Conservation (phyloP, 2,113 vertebrate genomes). For the Podocnemis expansa region DNA sequence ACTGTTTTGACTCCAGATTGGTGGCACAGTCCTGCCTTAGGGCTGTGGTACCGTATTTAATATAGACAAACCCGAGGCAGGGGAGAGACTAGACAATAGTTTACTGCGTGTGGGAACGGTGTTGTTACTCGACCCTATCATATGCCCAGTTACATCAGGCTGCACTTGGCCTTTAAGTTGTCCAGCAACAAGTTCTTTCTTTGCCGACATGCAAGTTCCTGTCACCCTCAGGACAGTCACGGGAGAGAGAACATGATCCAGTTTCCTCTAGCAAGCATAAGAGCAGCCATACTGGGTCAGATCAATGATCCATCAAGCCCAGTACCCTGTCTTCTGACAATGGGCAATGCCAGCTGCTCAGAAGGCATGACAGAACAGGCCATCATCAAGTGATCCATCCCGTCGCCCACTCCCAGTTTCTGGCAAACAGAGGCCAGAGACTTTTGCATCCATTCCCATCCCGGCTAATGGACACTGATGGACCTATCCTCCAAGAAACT, state of each 20-base stretch:
- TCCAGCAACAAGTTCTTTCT: background rate
- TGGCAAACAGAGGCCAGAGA: no score
- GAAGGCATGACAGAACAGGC: no score
- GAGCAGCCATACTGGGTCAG: no score
- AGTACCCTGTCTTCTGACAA: no score
- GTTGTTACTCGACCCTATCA: background rate
- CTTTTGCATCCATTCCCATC: no score
- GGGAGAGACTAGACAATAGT: background rate
- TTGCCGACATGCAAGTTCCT: rapidly evolving
- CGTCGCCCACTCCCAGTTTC: no score
- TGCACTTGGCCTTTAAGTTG: background rate
- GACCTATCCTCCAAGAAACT: no score
- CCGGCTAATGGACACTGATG: no score
- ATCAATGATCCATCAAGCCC: no score
- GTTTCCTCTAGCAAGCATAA: background rate
- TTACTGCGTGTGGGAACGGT: background rate
- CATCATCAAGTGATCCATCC: no score
- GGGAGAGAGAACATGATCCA: rapidly evolving
- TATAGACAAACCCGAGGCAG: background rate
- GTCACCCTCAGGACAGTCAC: background rate
- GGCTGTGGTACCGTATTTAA: background rate
- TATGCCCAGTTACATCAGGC: background rate
- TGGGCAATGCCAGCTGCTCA: no score
- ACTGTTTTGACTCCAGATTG: background rate
- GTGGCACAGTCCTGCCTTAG: background rate